A percentile compares a stretch with the other conserved stretches of the same genome.
Evolutionary conservation across 92 coral and sea anemone genomes (phyloP).

Genomic region (Zoanthus sociatus): DNA sequence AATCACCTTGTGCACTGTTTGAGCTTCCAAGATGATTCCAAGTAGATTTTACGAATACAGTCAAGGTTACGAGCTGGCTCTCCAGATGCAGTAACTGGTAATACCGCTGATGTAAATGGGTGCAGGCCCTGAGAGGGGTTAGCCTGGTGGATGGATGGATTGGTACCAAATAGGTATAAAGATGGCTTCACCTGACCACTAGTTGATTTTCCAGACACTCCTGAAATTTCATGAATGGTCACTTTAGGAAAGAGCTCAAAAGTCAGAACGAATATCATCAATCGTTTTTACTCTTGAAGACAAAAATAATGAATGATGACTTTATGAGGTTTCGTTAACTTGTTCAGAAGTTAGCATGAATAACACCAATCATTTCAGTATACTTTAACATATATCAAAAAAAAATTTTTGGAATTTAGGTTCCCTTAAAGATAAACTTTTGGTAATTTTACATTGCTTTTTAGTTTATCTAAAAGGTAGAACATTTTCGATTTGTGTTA

Average conservation of each 20-base stretch:
- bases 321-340: not conserved
- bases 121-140: conserved; percentile 39
- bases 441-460: no score
- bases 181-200: conserved; percentile 39
- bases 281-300: not conserved
- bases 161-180: conserved; percentile 37
- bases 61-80: conserved; percentile 36
- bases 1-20: conserved; percentile 43
- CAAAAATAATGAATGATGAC: not conserved
- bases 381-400: no score
- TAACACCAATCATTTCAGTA: no score
- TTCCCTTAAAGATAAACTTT: no score
- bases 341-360: no score
- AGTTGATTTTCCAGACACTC: conserved; percentile 43
- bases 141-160: conserved; percentile 44
- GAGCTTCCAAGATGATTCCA: conserved; percentile 26
- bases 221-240: not conserved
- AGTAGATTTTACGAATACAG: conserved; percentile 38
- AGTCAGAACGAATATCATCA: no score
- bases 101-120: conserved; percentile 48
- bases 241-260: not conserved
- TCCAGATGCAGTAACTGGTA: conserved; percentile 35
- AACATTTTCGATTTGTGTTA: no score
- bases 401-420: no score
- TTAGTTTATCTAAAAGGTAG: no score